phyloP scores from a whole-genome alignment of 2,797 vertebrate species.

The Leptoclinus maculatus region DNA sequence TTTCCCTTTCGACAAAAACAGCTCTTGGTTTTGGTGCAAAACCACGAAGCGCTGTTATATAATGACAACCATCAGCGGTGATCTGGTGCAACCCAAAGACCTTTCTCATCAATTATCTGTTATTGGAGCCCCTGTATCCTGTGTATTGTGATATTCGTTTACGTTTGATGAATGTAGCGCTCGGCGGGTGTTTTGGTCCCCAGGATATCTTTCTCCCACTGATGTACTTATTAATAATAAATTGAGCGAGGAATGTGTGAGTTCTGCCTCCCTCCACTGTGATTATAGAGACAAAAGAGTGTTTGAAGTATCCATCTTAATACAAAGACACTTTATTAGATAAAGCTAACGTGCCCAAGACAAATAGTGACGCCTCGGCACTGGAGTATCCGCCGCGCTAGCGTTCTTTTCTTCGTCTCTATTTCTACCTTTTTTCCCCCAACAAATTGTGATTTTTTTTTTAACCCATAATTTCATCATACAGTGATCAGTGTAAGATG shows the following conservation, averaged over 20 bases:
- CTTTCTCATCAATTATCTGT: constrained; percentile 86
- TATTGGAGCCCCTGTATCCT: constrained; percentile 87
- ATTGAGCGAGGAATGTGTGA: constrained; percentile 88
- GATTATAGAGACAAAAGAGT: constrained; percentile 87
- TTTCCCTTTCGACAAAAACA: constrained; percentile 67
- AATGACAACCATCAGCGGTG: constrained; percentile 80
- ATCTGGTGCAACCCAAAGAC: constrained; percentile 79
- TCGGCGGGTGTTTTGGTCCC: constrained; percentile 84
- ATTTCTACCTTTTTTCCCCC: constrained; percentile 53
- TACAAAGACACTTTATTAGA: constrained; percentile 89
- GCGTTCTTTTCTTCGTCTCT: constrained; percentile 61
- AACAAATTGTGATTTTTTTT: constrained; percentile 38
- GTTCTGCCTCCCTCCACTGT: constrained; percentile 86
- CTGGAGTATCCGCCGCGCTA: constrained; percentile 71
- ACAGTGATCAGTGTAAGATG: constrained; percentile 24
- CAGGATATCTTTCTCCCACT: constrained; percentile 86
- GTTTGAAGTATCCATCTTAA: constrained; percentile 89
- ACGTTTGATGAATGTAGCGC: constrained; percentile 87
- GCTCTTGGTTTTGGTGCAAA: constrained; percentile 74
- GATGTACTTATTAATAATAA: constrained; percentile 91
- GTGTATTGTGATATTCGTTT: constrained; percentile 87
- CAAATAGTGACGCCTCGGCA: constrained; percentile 79
- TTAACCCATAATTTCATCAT: constrained; percentile 41
- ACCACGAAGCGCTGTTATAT: constrained; percentile 80
- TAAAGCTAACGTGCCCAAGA: constrained; percentile 87